These are phyloP conservation scores for Eupithecia dodoneata DNA, from an alignment of 2,888 invertebrate genomes.

Conservation along the genomic window DNA sequence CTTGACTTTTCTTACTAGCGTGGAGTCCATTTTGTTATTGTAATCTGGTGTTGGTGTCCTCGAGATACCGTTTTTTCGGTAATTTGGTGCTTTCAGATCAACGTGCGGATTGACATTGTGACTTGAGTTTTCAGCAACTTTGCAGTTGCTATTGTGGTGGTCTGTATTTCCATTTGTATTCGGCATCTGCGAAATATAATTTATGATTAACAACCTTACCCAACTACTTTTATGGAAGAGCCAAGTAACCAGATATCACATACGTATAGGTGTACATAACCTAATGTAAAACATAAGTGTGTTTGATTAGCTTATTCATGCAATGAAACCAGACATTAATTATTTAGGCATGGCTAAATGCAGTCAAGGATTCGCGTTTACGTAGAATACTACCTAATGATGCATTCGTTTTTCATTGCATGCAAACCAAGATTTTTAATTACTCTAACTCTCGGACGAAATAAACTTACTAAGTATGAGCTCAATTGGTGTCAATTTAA, in stretches of 20 bases:
- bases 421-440: neutral
- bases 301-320: neutral
- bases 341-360: neutral
- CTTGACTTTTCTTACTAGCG: conserved; percentile 61
- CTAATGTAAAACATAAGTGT: neutral
- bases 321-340: neutral
- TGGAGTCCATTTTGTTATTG: conserved; percentile 62
- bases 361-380: neutral
- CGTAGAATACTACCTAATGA: neutral
- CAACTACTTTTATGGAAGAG: neutral
- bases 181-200: conserved; percentile 67
- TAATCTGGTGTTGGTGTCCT: conserved; percentile 77
- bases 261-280: neutral
- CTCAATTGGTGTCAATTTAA: neutral
- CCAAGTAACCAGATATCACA: neutral
- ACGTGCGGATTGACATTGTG: conserved; percentile 30
- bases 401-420: neutral
- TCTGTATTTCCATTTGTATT: conserved; percentile 63
- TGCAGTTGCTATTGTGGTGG: conserved; percentile 64
- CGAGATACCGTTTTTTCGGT: conserved; percentile 66
- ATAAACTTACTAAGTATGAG: neutral
- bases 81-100: conserved; percentile 61
- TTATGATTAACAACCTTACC: neutral
- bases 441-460: neutral
- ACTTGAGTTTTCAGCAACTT: conserved; percentile 34